A percentile compares a stretch with the other conserved stretches of the same genome.
phyloP scores from a whole-genome alignment of 2,113 vertebrate genomes.

The Prionailurus viverrinus region DNA sequence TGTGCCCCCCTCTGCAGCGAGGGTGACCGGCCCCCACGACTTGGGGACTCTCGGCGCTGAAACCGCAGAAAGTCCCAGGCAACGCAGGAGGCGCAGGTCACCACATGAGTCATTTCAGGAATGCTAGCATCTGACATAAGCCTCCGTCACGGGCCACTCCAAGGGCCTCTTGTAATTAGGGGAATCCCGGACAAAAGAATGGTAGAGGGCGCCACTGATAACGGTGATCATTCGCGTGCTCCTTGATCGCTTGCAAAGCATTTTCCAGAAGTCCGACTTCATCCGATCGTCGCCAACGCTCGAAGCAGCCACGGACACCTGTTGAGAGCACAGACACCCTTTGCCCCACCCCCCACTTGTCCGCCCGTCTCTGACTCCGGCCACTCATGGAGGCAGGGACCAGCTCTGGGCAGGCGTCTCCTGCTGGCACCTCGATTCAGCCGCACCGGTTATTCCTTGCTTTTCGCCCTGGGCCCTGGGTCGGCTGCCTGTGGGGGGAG shows the following conservation, averaged over 20 bases:
- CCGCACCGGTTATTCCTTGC: not conserved
- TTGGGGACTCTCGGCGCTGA: not conserved
- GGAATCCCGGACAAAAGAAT: not conserved
- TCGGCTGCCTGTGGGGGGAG: not conserved
- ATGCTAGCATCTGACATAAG: not conserved
- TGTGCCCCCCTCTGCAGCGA: too few species aligned
- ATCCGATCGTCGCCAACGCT: rapidly evolving
- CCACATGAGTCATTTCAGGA: not conserved
- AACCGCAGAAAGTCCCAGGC: not conserved
- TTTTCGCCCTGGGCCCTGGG: not conserved
- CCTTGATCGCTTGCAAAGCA: not conserved
- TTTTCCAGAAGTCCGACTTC: not conserved
- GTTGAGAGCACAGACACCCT: rapidly evolving
- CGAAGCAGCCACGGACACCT: rapidly evolving
- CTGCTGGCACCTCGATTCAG: rapidly evolving
- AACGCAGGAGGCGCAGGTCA: rapidly evolving
- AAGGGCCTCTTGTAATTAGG: not conserved
- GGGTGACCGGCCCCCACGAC: not conserved
- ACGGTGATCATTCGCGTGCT: rapidly evolving
- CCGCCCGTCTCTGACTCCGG: too few species aligned
- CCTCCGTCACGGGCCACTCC: not conserved
- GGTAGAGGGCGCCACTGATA: rapidly evolving
- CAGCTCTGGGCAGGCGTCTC: rapidly evolving
- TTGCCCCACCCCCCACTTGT: rapidly evolving
- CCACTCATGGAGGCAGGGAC: rapidly evolving